Evolutionary conservation across 2,888 invertebrate species (phyloP), one percentile per base, ranked within the genome.

Genomic region (Tachina fera): DNA sequence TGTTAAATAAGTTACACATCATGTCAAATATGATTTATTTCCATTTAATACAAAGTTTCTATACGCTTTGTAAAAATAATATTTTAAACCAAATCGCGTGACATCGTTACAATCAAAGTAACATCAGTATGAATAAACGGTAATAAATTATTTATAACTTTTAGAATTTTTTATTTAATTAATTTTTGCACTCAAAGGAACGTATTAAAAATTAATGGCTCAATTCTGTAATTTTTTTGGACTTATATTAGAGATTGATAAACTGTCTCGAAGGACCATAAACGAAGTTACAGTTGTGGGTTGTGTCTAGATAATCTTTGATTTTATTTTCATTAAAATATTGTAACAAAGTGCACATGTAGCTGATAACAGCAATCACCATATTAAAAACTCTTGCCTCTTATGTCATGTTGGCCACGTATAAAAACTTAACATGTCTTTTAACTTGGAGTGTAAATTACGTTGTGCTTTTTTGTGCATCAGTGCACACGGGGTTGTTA

Each of bases 11-110:
- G 51, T 22, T 74, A 16, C 51, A 39, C 74, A 61, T 67, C 74
- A 45, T 74, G 74, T 45, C 60, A 49, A 61, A 61, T 51, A 1
- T 13, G 19, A 53, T 61, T 70, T 60, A 31, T 22, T 31, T 31
- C 6, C 6, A 31, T 31, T 5, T 31, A 31, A 31, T 31, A 31
- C 0, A 31, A 31, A 31, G 6, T 6, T 31, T 31, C 31, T 31
- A 31, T 53, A 22, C 51, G 6, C 16, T 43, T 63, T 53, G 13
- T 43, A 45, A 41, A 19, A 10, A 11, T 9, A 39, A 6, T 14
- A 31, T 49, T 63, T 51, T 11, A 0, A 16, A 19, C 6, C 11
- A 39, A 68, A 77, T 77, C 58, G 77, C 77, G 60, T 77, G 77
- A 51, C 68, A 22, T 41, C 13, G n/a, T 47, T 2, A n/a, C 60